Evolutionary conservation across 2,797 vertebrate genomes (phyloP).

Genomic region (Sebastes trivittatus): DNA sequence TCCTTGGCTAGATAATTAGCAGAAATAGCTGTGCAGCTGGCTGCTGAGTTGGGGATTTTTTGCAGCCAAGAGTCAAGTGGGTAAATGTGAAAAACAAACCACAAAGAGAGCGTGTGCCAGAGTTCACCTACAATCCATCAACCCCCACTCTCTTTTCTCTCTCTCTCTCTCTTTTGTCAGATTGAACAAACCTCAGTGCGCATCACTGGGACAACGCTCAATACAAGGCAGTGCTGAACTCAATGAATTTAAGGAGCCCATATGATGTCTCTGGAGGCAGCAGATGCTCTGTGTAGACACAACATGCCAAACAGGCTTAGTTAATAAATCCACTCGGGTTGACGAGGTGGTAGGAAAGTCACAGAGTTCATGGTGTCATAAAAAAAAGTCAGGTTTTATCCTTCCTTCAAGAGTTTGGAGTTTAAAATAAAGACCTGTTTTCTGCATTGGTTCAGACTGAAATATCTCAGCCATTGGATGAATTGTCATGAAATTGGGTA

Average conservation of each 20-base stretch:
- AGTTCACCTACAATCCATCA: slow-evolving; percentile 62
- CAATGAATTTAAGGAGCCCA: neutral
- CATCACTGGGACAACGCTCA: neutral
- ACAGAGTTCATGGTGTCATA: neutral
- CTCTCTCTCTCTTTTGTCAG: neutral
- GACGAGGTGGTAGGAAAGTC: neutral
- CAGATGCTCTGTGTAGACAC: slow-evolving; percentile 8
- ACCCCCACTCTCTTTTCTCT: slow-evolving; percentile 4
- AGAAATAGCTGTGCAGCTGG: slow-evolving; percentile 23
- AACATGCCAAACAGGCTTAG: neutral
- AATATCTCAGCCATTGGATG: neutral
- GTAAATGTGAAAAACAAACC: slow-evolving; percentile 67
- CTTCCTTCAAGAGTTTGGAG: neutral
- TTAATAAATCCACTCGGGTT: neutral
- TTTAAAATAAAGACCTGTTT: neutral
- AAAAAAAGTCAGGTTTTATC: neutral
- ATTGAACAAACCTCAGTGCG: neutral
- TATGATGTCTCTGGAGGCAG: neutral
- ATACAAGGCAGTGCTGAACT: neutral
- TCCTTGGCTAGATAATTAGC: slow-evolving; percentile 33
- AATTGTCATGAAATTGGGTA: neutral
- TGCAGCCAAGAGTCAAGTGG: slow-evolving; percentile 60
- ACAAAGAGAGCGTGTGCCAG: slow-evolving; percentile 51
- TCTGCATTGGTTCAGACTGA: neutral
- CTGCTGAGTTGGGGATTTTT: slow-evolving; percentile 57